These are phyloP conservation scores for Menura novaehollandiae DNA, from an alignment of 2,113 vertebrate species.

Conservation along the genomic window DNA sequence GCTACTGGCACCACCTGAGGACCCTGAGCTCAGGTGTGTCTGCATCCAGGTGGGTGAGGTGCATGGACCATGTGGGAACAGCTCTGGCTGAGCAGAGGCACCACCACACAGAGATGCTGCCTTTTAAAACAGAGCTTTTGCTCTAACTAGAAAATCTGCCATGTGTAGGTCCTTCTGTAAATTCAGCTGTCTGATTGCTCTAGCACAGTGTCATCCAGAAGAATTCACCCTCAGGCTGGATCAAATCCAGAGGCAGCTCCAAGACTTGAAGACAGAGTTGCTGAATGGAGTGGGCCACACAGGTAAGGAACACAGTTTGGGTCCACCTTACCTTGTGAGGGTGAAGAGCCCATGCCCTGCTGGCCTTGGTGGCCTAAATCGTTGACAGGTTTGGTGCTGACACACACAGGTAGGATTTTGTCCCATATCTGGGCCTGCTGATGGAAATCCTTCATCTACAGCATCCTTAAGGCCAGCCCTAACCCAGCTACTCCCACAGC, in stretches of 20 bases:
- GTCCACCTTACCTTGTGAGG: not conserved
- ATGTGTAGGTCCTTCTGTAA: not conserved
- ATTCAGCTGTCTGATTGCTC: not conserved
- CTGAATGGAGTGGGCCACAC: not conserved
- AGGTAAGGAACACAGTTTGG: not conserved
- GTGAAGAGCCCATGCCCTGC: not conserved
- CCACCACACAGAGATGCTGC: not conserved
- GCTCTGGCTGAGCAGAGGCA: not conserved
- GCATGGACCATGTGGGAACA: rapidly evolving
- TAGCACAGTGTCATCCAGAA: constrained; percentile 15
- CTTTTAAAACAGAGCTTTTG: not conserved
- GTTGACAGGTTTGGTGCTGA: not conserved
- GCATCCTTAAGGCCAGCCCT: not conserved
- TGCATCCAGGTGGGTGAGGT: not conserved
- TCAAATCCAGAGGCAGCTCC: constrained; percentile 51
- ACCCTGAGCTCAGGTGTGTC: not conserved
- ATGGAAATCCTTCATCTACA: not conserved
- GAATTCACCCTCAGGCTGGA: constrained; percentile 16
- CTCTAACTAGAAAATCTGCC: not conserved
- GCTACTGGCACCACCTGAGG: not conserved
- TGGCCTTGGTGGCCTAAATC: not conserved
- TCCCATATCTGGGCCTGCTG: not conserved
- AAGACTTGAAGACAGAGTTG: constrained; percentile 41
- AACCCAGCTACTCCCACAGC: not conserved
- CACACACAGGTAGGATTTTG: not conserved